A percentile compares a stretch with the other conserved stretches of the same genome.
These are phyloP conservation scores for Pitta sordida DNA, from an alignment of 2,113 vertebrate species.

Conservation along the genomic window DNA sequence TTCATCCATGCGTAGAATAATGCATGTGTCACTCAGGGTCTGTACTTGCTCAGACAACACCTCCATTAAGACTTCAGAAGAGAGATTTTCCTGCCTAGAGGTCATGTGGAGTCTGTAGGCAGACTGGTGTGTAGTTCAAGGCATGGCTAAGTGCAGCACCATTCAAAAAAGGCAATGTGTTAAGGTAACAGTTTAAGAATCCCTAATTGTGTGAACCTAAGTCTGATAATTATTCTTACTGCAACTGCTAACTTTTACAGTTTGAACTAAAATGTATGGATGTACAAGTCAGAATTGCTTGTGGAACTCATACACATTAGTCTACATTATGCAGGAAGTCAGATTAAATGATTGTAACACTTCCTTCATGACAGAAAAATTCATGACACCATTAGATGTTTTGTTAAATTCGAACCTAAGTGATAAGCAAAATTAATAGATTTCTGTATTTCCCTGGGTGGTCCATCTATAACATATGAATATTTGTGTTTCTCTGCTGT, in stretches of 20 bases:
- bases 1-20: background rate
- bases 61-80: slow-evolving; percentile 60
- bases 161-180: slow-evolving; percentile 17
- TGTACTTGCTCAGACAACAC: slow-evolving; percentile 58
- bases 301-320: background rate
- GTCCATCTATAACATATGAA: background rate
- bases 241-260: background rate
- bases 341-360: slow-evolving; percentile 46
- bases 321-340: background rate
- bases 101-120: slow-evolving; percentile 44
- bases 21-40: slow-evolving; percentile 50
- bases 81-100: slow-evolving; percentile 56
- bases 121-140: background rate
- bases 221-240: background rate
- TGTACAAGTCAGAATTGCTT: background rate
- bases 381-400: slow-evolving; percentile 39
- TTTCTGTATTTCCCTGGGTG: slow-evolving; percentile 46
- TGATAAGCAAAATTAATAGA: slow-evolving; percentile 52
- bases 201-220: background rate
- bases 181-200: background rate
- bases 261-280: background rate
- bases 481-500: slow-evolving; percentile 32
- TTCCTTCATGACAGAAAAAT: slow-evolving; percentile 57
- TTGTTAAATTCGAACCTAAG: slow-evolving; percentile 19
- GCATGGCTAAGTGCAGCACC: background rate